These are phyloP conservation scores for Aramus guarauna DNA, from an alignment of 2,113 vertebrate genomes.

Conservation along the genomic window DNA sequence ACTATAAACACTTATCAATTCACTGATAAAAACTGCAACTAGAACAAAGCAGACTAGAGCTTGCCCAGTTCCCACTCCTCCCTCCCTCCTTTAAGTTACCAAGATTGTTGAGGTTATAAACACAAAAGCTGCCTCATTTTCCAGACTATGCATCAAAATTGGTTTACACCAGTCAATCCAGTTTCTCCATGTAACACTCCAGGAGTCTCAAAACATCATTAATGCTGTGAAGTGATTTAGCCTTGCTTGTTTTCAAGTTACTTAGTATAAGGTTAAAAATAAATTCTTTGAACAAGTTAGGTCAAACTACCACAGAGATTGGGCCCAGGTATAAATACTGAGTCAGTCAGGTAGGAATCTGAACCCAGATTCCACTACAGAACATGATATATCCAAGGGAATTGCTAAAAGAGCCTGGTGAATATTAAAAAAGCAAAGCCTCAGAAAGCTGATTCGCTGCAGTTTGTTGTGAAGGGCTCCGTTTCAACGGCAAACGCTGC, in stretches of 20 bases:
- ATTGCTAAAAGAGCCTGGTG: background rate
- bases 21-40: background rate
- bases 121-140: background rate
- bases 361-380: background rate
- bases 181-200: background rate
- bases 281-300: conserved; percentile 36
- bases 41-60: background rate
- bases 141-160: background rate
- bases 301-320: conserved; percentile 15
- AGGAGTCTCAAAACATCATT: conserved; percentile 3
- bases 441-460: background rate
- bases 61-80: background rate
- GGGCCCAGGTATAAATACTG: background rate
- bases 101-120: background rate
- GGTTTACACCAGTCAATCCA: conserved; percentile 18
- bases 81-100: background rate
- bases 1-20: background rate
- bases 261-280: conserved; percentile 20
- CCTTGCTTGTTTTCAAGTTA: background rate
- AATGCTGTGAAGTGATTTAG: background rate
- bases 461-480: background rate
- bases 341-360: conserved; percentile 6
- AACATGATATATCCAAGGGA: background rate
- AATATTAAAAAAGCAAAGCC: background rate
- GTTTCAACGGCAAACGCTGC: background rate